phyloP scores from a whole-genome alignment of 2,888 invertebrate species.

The Acleris literana region DNA sequence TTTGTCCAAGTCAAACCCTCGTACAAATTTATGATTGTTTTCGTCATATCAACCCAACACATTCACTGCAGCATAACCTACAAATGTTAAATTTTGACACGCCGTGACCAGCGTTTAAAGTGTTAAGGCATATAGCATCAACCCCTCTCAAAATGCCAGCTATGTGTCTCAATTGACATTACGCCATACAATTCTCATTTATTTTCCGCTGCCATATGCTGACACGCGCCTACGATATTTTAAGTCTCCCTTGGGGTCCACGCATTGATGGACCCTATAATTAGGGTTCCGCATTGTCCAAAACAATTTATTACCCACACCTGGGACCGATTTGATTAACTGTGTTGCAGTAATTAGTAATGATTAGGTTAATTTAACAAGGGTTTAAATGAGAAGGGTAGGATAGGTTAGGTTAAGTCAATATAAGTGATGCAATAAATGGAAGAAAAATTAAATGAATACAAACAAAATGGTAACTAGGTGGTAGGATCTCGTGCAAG shows the following conservation, averaged over 20 bases:
- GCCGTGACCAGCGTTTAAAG: too few relatives aligned
- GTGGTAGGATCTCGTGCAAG: too few relatives aligned
- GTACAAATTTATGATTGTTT: too few relatives aligned
- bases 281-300: constrained; percentile 39
- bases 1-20: too few relatives aligned
- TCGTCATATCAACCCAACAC: too few relatives aligned
- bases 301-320: constrained; percentile 43
- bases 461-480: too few relatives aligned
- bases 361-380: constrained; percentile 37
- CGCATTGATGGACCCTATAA: constrained; percentile 39
- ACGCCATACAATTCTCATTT: constrained; percentile 6
- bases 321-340: constrained; percentile 44
- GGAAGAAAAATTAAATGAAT: neutral
- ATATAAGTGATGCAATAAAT: neutral
- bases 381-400: neutral
- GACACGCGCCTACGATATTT: constrained; percentile 23
- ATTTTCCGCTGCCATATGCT: constrained; percentile 31
- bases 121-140: too few relatives aligned
- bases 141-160: neutral
- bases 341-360: constrained; percentile 40
- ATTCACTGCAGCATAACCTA: too few relatives aligned
- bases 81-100: too few relatives aligned
- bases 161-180: constrained; percentile 3
- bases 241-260: constrained; percentile 10
- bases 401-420: neutral